Evolutionary conservation across 2,888 invertebrate species (phyloP).

Genomic region (Copidosoma aretas): DNA sequence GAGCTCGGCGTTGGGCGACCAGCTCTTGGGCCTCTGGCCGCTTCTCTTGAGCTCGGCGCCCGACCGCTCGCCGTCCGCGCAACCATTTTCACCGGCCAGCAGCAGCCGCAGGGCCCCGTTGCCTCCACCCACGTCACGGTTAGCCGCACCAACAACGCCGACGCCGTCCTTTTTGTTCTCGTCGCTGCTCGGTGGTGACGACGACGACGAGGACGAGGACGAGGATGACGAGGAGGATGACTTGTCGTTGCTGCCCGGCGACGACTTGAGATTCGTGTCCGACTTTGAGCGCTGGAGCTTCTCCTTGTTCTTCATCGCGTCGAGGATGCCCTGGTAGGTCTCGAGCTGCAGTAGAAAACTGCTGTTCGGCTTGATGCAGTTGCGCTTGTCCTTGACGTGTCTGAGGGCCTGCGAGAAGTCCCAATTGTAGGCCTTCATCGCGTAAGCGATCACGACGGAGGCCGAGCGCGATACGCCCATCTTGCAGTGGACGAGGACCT

Average conservation of each 20-base stretch:
- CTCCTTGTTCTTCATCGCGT: slow-evolving; percentile 95
- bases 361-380: slow-evolving; percentile 94
- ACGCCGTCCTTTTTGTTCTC: slow-evolving; percentile 38
- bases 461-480: slow-evolving; percentile 99
- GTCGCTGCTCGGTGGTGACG: neutral
- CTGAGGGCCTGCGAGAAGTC: slow-evolving; percentile 86
- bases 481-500: slow-evolving; percentile 97
- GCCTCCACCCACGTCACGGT: too few species aligned
- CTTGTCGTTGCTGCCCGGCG: slow-evolving; percentile 66
- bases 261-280: slow-evolving; percentile 85
- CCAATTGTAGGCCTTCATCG: slow-evolving; percentile 98
- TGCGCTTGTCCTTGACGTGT: slow-evolving; percentile 89
- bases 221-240: too few species aligned
- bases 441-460: slow-evolving; percentile 96
- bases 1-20: slow-evolving; percentile 75
- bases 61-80: slow-evolving; percentile 44
- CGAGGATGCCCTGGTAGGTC: slow-evolving; percentile 94
- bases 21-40: slow-evolving; percentile 71
- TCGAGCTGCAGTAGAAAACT: slow-evolving; percentile 94
- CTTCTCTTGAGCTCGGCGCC: slow-evolving; percentile 55
- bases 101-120: too few species aligned
- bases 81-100: neutral
- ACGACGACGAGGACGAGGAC: too few species aligned
- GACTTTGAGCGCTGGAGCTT: slow-evolving; percentile 92
- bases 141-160: too few species aligned